Base-by-base conservation (phyloP, 2,888 invertebrate species). In the Leptopilina syphax region DNA sequence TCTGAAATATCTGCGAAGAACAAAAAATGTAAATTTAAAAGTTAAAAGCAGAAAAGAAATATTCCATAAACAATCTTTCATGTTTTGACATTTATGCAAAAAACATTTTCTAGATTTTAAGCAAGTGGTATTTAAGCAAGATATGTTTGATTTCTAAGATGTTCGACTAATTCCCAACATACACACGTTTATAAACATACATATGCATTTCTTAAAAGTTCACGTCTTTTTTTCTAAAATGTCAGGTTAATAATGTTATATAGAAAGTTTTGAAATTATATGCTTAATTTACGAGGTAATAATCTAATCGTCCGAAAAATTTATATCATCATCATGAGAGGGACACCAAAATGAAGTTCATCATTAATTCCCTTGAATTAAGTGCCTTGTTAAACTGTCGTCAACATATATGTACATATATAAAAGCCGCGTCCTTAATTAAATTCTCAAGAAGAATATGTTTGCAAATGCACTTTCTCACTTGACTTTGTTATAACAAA, bases 391-490 rank as follows among this genome's bases (percentile, higher is more conserved):
- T 63, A 63, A 63, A 63, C 63, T 63, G 63, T 63, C 63, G 12
- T 63, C 18, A 18, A 18, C 18, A 18, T 18, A 18, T 18, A 18
- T 18, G 18, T 18, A n/a, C n/a, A 18, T 0, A 60, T 8, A 60
- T 60, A 60, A 60, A 63, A 63, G 8, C 63, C 7, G 63, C 18
- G 63, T 18, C 24, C 63, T 63, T 63, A 63, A 63, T 63, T 34
- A 65, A 34, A 41, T 65, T 65, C 12, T 65, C 27, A 65, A 65
- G 65, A 34, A 65, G 34, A 65, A 41, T 44, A 44, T 65, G 41
- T 34, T 65, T 27, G 27, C 9, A 65, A 65, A 65, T 12, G 54
- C 70, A 79, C 82, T 84, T 85, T 85, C 85, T 81, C 81, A 34
- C 65, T 78, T 77, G 79, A 77, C 67, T 77, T 65, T 18, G n/a